Evolutionary conservation across 2,797 vertebrate species (phyloP), one percentile per base, ranked within the genome.

Genomic region (Anguilla marmorata): DNA sequence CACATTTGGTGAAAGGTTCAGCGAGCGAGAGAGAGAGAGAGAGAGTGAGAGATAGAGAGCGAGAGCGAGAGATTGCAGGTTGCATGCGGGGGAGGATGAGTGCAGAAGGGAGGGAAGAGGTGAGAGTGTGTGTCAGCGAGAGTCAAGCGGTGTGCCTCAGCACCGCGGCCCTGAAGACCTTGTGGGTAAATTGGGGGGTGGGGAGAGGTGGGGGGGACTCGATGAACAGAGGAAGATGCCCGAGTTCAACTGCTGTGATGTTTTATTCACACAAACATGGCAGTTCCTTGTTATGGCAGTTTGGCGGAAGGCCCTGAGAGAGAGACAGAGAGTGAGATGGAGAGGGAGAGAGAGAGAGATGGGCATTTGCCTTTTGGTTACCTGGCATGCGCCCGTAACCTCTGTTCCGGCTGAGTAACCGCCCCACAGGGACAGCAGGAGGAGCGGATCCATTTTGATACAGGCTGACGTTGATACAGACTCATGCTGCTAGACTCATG

Each of bases 261-360:
- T 76, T 76, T 76, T 76, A 76, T 76, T 76, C 72, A 76, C 72
- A 6, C 30, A 76, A 41, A 41, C 72, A 37, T 37, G 72, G 11
- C 27, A 30, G 27, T 76, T 37, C 33, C 72, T 76, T 11, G 72
- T 37, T 37, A 76, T 37, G 72, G 72, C 72, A 37, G 72, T 4
- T 76, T 76, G 72, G 30, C 72, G 3, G 33, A 76, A 19, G 56
- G 14, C 14, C 14, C 9, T 14, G 58, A 21, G 14, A 60, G 2
- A 3, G 60, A 63, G 60, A 8, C 21, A 0, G 60, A 21, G 19
- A 24, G 60, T 11, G 24, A 63, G 60, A 63, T 3, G 0, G 21
- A n/a, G 60, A 63, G 21, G 0, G n/a, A 66, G 60, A 56, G 54
- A 56, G 54, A 16, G 54, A 14, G 14, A 56, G 54, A 14, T 50